Evolutionary conservation across 2,113 vertebrate species (phyloP).

Genomic region (Arizona elegans): DNA sequence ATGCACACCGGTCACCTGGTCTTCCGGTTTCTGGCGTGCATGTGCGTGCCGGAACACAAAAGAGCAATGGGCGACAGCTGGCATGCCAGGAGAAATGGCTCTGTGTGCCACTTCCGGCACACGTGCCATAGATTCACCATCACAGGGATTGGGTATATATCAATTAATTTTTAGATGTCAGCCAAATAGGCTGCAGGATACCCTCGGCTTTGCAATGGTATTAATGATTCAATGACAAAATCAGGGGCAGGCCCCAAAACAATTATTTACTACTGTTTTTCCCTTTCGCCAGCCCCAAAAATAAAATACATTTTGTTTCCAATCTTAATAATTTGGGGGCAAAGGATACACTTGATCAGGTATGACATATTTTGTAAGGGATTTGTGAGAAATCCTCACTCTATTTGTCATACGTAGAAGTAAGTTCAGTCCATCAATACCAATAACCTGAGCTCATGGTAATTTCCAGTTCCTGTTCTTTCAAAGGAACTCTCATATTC

Average conservation of each 20-base stretch:
- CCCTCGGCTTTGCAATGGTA: not conserved
- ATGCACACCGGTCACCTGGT: too few relatives aligned
- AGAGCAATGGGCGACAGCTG: too few relatives aligned
- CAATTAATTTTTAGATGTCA: not conserved
- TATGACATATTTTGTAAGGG: not conserved
- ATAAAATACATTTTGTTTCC: not conserved
- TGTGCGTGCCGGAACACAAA: too few relatives aligned
- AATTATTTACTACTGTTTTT: not conserved
- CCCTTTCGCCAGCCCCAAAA: not conserved
- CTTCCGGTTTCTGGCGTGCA: too few relatives aligned
- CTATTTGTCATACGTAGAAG: not conserved
- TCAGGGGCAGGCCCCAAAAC: not conserved
- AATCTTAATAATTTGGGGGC: not conserved
- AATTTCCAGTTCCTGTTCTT: not conserved
- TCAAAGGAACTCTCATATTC: not conserved
- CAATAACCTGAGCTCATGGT: not conserved
- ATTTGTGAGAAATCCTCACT: not conserved
- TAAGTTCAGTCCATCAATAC: not conserved
- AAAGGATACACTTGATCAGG: not conserved
- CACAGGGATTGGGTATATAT: too few relatives aligned
- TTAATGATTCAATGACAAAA: not conserved
- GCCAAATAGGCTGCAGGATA: not conserved
- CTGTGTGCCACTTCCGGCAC: too few relatives aligned
- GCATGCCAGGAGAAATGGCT: too few relatives aligned
- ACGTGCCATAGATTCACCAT: too few relatives aligned